phyloP scores from a whole-genome alignment of 2,888 invertebrate genomes.

The Andrena praecox region DNA sequence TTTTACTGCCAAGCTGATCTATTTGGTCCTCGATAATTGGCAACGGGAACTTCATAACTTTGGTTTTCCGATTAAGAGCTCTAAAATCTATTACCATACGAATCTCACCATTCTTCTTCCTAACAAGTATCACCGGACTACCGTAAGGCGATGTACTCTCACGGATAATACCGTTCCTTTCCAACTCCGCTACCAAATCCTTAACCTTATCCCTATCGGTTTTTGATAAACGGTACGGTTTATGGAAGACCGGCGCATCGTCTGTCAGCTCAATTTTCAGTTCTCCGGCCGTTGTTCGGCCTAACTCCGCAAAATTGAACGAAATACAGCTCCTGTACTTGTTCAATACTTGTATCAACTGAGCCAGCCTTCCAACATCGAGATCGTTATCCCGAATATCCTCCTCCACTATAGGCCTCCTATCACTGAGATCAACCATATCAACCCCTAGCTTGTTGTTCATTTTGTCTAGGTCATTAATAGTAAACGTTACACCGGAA shows the following conservation, averaged over 20 bases:
- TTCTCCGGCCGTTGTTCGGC: constrained; percentile 29
- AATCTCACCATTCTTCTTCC: constrained; percentile 65
- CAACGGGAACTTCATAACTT: constrained; percentile 78
- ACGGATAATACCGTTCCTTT: constrained; percentile 57
- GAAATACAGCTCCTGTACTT: constrained; percentile 20
- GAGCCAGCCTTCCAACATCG: neutral
- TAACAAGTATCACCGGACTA: constrained; percentile 71
- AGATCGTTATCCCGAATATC: constrained; percentile 31
- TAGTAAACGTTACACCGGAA: constrained; percentile 2
- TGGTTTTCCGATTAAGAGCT: constrained; percentile 75
- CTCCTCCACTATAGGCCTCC: neutral
- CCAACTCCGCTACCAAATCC: constrained; percentile 56
- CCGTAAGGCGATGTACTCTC: constrained; percentile 63
- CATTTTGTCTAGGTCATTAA: neutral
- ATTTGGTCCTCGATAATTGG: constrained; percentile 81
- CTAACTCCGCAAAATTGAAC: constrained; percentile 17
- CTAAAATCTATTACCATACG: constrained; percentile 74
- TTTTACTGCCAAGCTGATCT: constrained; percentile 72
- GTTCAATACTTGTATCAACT: constrained; percentile 29
- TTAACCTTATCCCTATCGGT: constrained; percentile 60
- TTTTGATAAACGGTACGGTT: constrained; percentile 59
- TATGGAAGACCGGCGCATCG: constrained; percentile 56
- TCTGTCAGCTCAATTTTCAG: constrained; percentile 60
- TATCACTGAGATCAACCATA: constrained; percentile 8
- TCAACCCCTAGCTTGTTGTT: neutral